Evolutionary conservation across 64 coral and sea anemone genomes (phyloP), one percentile per base, ranked within the genome.

Genomic region (Porites australiensis): DNA sequence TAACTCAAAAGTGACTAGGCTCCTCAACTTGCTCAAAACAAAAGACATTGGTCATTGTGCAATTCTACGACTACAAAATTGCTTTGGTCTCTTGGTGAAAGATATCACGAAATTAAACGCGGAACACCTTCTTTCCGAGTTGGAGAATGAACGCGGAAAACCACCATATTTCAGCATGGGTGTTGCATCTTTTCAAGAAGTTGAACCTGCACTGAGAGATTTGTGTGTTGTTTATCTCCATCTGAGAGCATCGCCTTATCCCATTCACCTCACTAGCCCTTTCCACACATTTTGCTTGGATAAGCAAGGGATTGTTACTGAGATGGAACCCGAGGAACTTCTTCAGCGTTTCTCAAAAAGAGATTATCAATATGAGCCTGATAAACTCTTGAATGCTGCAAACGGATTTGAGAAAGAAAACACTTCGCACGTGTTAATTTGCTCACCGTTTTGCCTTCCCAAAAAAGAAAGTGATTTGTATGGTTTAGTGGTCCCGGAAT

Each of bases 401-500:
- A 88, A 96, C 15, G n/a, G 61, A 4, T 96, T 75, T 50, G 83
- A 96, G 61, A 91, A 82, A 27, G 83, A 81, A 53, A 91, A 88
- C 69, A 89, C 37, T 16, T 96, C 94, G 2, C 92, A 96, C 53
- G 72, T 96, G 18, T 58, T 96, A 16, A 64, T 96, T 72, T 46
- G 83, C 65, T 96, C 94, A 6, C 94, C 94, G 27, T 87, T 91
- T 82, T 23, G 18, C 14, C 73, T 96, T 20, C 58, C 89, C 8
- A 83, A 45, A 9, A 44, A 60, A 4, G 84, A 83, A 13, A 58
- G 89, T 49, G 94, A 96, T 74, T 60, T 96, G 9, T 91, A 96
- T 65, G 94, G 94, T 4, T 47, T 92, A 68, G 94, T 96, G 59
- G 81, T 92, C 16, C 94, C 94, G 3, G 83, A 96, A 64, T 96